Evolutionary conservation across 23 tunicate genomes (phyloP), one percentile per base, ranked within the genome.

Genomic region (Botrylloides violaceus): DNA sequence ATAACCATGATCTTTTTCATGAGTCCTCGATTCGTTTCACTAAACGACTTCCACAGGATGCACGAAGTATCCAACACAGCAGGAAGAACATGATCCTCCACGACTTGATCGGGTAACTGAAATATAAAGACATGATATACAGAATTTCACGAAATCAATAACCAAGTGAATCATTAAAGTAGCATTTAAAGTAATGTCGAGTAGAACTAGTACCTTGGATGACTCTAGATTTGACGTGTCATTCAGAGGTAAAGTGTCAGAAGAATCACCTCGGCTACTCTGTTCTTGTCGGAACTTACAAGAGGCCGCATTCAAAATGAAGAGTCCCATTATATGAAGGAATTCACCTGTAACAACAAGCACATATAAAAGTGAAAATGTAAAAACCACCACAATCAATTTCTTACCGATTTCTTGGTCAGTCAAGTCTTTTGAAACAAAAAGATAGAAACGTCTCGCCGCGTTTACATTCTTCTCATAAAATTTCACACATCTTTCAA

Each of bases 401-500:
- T 15, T 25, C 70, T 63, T 3, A 63, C 70, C 70, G 7, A 63
- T 63, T 29, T 63, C 70, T 28, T 63, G 70, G 3, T 27, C 70
- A 3, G 70, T 63, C 32, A 63, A 21, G 33, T 31, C 36, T 18
- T 43, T 68, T 27, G 21, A 31, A 22, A 68, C 58, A 26, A 43
- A 9, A 23, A 26, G 18, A 22, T 76, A 76, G 23, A 76, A 76
- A 20, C 35, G 60, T 15, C 80, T 61, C 5, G 80, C 80, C 60
- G 80, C 80, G 27, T 32, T 63, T 0, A 74, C 36, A 62, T 83
- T 77, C 36, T 77, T 47, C 25, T 71, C 50, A 47, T 58, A 83
- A 63, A 83, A 83, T n/a, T 77, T 83, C 6, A 83, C 48, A 28
- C 90, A 83, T 0, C 82, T 76, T 37, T 68, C 65, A 9, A 83